Conservation (phyloP, 2,113 vertebrate genomes). For the Centrocercus urophasianus region DNA sequence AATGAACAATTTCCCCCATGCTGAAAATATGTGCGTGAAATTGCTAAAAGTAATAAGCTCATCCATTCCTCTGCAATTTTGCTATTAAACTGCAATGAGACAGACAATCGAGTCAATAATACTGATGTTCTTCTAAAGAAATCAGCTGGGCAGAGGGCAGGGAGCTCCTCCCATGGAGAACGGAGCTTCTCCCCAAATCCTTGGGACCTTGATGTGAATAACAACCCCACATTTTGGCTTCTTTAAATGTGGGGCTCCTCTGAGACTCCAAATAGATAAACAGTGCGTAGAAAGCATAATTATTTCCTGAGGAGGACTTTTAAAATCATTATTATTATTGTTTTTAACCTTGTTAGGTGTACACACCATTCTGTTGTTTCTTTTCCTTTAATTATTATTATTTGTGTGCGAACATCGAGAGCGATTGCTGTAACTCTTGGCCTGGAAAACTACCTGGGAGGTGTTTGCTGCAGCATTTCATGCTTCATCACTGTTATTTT, state of each 20-base stretch:
- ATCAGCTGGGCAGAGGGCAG: background rate
- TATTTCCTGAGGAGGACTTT: background rate
- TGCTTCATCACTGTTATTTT: background rate
- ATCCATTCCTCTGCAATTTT: background rate
- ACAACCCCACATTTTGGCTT: background rate
- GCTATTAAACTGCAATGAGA: background rate
- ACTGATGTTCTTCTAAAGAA: background rate
- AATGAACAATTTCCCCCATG: background rate
- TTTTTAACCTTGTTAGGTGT: background rate
- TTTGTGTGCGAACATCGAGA: conserved; percentile 7
- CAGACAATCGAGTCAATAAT: background rate
- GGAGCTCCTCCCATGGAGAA: background rate
- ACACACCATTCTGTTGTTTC: background rate
- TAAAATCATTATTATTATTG: background rate
- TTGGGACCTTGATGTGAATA: background rate
- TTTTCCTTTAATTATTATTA: conserved; percentile 36
- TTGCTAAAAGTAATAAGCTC: background rate
- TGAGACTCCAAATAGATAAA: background rate
- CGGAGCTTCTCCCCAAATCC: background rate
- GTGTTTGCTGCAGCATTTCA: background rate
- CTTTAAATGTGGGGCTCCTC: fast-evolving
- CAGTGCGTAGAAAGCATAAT: background rate
- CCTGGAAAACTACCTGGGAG: conserved; percentile 59
- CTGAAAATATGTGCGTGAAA: background rate
- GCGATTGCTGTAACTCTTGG: background rate